Evolutionary conservation across 2,797 vertebrate genomes (phyloP), one percentile per base, ranked within the genome.

Genomic region (Cossypha dichroa): DNA sequence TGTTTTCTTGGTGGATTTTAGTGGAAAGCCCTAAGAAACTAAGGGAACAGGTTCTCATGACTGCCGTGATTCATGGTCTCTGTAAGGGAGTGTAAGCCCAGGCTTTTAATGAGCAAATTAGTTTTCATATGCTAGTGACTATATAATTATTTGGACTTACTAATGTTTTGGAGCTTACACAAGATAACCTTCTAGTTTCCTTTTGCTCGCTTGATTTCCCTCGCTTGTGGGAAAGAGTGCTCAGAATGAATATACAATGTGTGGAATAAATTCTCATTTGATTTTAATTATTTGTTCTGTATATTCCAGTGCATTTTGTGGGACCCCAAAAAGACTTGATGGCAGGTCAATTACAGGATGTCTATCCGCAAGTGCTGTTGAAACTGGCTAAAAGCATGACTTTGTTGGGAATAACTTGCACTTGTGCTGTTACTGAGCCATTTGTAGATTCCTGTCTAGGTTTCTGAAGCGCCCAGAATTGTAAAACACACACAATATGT

Each of bases 81-180:
- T 2, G 33, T 51, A 78, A 74, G 38, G 33, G 40, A 74, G 33
- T 34, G 38, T 76, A 89, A 90, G 1, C 58, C 17, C 15, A 74
- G 28, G 43, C 34, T 86, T 34, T 90, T 38, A 90, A 54, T 63
- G 82, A 90, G 51, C 33, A 91, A 81, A 93, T 88, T 46, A 66
- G 15, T 58, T 83, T 91, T 90, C 93, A 86, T 59, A 20, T 81
- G 48, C 19, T 72, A 38, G 62, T 81, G 78, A 76, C 78, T 76
- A 16, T 94, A n/a, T 95, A 62, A 79, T 96, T 88, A 94, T 46
- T 88, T 67, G 63, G 41, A 40, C 56, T 84, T 91, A 85, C 17
- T 77, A 80, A 59, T 7, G 2, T n/a, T 92, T 85, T 82, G 36
- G 25, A 69, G 48, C 63, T 87, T 79, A 14, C 22, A n/a, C 11